These are phyloP conservation scores for Poecilobothrus nobilitatus DNA, from an alignment of 2,888 invertebrate genomes.

Conservation along the genomic window DNA sequence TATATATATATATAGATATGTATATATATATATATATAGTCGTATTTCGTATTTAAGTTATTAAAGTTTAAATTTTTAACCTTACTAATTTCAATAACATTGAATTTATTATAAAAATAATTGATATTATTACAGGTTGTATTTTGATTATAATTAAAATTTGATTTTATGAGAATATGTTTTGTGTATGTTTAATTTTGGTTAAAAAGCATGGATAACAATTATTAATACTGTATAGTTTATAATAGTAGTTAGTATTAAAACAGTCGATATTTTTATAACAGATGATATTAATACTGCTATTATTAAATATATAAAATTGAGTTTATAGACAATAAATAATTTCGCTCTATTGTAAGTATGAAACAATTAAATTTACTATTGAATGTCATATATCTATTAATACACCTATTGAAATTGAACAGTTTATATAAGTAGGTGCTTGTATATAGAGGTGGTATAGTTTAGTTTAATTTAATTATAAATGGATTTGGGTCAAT, in stretches of 20 bases:
- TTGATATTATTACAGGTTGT: background rate
- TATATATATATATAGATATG: no score
- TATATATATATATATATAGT: background rate
- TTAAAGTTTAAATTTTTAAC: background rate
- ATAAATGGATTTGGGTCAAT: background rate
- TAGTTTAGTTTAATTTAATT: background rate
- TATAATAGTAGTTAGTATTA: slow-evolving; percentile 13
- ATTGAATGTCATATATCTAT: background rate
- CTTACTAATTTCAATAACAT: background rate
- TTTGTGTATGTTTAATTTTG: slow-evolving; percentile 17
- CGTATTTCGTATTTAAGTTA: background rate
- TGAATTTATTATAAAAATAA: background rate
- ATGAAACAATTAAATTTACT: background rate
- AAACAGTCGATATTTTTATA: slow-evolving; percentile 21
- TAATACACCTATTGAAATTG: no score
- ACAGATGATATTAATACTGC: slow-evolving; percentile 22
- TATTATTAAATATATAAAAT: slow-evolving; percentile 15
- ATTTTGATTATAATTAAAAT: background rate
- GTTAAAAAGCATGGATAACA: background rate
- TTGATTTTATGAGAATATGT: slow-evolving; percentile 14
- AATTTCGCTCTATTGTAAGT: background rate
- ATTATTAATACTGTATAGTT: slow-evolving; percentile 7
- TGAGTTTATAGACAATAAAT: background rate
- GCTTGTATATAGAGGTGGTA: slow-evolving; percentile 12
- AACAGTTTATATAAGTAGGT: background rate